Evolutionary conservation across 2,888 invertebrate genomes (phyloP).

Genomic region (Drosophila nigricruria): DNA sequence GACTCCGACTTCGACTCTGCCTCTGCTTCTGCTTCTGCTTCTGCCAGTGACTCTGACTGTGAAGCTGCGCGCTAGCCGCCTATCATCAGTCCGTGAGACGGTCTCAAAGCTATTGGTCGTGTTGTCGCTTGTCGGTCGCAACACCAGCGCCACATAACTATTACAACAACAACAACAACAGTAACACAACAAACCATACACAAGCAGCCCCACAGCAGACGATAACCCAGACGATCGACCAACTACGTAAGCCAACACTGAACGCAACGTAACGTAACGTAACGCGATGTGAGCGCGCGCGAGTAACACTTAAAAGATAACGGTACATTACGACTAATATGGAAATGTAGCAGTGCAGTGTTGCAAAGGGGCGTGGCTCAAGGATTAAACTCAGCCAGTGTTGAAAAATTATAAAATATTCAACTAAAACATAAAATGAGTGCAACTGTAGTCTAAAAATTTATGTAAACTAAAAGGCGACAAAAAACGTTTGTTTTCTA

Average conservation of each 20-base stretch:
- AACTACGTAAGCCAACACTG: slow-evolving; percentile 32
- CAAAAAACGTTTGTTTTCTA: slow-evolving; percentile 14
- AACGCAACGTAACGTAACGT: slow-evolving; percentile 33
- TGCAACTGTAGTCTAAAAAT: slow-evolving; percentile 12
- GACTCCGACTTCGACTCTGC: slow-evolving; percentile 25
- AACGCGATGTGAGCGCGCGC: slow-evolving; percentile 32
- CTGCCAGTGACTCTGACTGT: slow-evolving; percentile 55
- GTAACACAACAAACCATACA: slow-evolving; percentile 6
- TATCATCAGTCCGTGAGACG: slow-evolving; percentile 82
- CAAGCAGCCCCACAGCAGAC: slow-evolving; percentile 29
- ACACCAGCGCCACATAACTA: slow-evolving; percentile 39
- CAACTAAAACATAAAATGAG: background rate
- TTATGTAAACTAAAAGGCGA: slow-evolving; percentile 8
- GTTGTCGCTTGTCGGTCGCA: slow-evolving; percentile 77
- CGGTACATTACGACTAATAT: slow-evolving; percentile 26
- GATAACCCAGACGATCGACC: slow-evolving; percentile 41
- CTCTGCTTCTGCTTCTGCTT: slow-evolving; percentile 37
- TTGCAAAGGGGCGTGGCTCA: slow-evolving; percentile 22
- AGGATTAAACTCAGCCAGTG: slow-evolving; percentile 47
- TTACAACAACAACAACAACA: slow-evolving; percentile 17
- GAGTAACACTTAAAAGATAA: slow-evolving; percentile 32
- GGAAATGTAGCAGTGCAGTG: slow-evolving; percentile 26
- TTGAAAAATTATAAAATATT: background rate
- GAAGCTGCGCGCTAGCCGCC: slow-evolving; percentile 71
- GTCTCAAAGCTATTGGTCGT: slow-evolving; percentile 83